A percentile compares a stretch with the other conserved stretches of the same genome.
Conservation (phyloP, 2,113 vertebrate species). For the Oncorhynchus mykiss region DNA sequence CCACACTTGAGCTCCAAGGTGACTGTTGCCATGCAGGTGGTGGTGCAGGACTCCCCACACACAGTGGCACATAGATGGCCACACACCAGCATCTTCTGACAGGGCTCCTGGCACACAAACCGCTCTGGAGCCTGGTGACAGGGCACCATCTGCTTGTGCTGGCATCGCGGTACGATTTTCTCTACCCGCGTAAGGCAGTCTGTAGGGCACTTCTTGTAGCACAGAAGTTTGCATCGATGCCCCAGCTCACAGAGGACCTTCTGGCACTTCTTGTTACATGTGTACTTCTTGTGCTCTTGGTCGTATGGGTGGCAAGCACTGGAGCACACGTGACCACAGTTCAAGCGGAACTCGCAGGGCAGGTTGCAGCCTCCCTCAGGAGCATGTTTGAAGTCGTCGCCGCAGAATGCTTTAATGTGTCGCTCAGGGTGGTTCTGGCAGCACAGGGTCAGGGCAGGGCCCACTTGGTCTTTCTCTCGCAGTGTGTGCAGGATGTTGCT, state of each 20-base stretch:
- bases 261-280: conserved; percentile 82
- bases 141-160: conserved; percentile 85
- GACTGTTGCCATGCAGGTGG: conserved; percentile 66
- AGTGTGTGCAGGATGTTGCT: conserved; percentile 84
- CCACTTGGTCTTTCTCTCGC: conserved; percentile 73
- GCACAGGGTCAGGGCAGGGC: conserved; percentile 74
- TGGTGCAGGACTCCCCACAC: conserved; percentile 79
- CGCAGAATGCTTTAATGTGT: conserved; percentile 68
- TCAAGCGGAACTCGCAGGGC: conserved; percentile 85
- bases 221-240: conserved; percentile 78
- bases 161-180: conserved; percentile 79
- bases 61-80: conserved; percentile 75
- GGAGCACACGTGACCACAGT: conserved; percentile 87
- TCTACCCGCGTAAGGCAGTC: conserved; percentile 75
- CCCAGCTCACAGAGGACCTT: conserved; percentile 79
- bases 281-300: conserved; percentile 77
- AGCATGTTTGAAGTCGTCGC: conserved; percentile 79
- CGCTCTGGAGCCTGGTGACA: conserved; percentile 70
- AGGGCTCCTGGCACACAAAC: conserved; percentile 80
- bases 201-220: conserved; percentile 72
- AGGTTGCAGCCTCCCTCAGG: conserved; percentile 88
- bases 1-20: conserved; percentile 76
- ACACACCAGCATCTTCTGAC: conserved; percentile 75
- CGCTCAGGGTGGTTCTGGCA: conserved; percentile 91
- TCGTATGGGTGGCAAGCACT: conserved; percentile 91